Evolutionary conservation across 2,797 vertebrate genomes (phyloP).

Genomic region (Coluber constrictor): DNA sequence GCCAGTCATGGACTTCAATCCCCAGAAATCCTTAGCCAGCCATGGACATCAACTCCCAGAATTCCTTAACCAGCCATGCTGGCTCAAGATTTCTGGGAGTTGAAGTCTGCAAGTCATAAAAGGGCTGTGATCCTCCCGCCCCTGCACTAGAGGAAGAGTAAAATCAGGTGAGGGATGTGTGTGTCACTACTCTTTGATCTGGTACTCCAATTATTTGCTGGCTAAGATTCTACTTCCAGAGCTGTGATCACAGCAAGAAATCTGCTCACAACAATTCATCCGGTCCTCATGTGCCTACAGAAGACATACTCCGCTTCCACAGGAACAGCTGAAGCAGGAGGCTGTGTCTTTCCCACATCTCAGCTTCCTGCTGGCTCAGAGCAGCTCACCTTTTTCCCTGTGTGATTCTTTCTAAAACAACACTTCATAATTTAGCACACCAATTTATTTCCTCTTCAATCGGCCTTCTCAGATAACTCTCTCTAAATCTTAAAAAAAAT

Average conservation of each 20-base stretch:
- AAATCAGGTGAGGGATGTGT: no score
- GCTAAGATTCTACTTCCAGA: neutral
- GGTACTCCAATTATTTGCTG: neutral
- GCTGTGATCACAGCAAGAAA: neutral
- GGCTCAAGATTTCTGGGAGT: neutral
- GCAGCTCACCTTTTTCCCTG: neutral
- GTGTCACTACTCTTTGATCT: neutral
- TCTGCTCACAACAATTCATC: no score
- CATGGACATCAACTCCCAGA: no score
- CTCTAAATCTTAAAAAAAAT: neutral
- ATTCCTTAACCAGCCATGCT: no score
- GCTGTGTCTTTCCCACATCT: neutral
- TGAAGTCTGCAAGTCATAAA: neutral
- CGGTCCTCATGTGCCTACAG: neutral
- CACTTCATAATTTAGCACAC: neutral
- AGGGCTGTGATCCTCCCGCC: no score
- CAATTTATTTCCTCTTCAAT: neutral
- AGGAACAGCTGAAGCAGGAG: neutral
- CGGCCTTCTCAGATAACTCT: neutral
- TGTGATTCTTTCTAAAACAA: neutral
- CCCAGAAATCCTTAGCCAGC: no score
- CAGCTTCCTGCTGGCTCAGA: neutral
- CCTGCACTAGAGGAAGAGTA: neutral
- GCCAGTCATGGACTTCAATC: no score
- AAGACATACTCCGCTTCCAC: neutral